These are phyloP conservation scores for Acrobasis consociella DNA, from an alignment of 2,888 invertebrate species.

Conservation along the genomic window DNA sequence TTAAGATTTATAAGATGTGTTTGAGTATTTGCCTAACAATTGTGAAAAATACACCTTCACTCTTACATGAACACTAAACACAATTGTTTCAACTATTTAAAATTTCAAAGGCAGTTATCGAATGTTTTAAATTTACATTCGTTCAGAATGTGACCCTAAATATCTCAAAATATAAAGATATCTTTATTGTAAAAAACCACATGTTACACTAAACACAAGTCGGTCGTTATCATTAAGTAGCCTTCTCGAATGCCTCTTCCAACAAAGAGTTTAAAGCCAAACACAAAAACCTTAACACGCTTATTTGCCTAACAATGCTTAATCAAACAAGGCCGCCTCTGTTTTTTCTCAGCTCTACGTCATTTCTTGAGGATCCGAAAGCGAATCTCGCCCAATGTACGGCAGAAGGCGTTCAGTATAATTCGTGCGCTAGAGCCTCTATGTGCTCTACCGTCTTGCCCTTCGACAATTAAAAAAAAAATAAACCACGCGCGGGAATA, in stretches of 20 bases:
- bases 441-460: constrained; percentile 63
- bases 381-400: constrained; percentile 75
- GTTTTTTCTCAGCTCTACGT: constrained; percentile 61
- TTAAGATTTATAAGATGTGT: no score
- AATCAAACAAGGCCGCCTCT: constrained; percentile 56
- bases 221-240: no score
- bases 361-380: constrained; percentile 63
- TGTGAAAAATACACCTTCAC: neutral
- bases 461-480: constrained; percentile 11
- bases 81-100: no score
- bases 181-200: no score
- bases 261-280: constrained; percentile 27
- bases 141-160: no score
- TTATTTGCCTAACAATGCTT: constrained; percentile 33
- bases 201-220: no score
- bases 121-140: no score
- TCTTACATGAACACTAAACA: neutral
- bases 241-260: neutral
- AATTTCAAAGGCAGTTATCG: no score
- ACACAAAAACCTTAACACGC: constrained; percentile 34
- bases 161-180: no score
- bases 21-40: no score
- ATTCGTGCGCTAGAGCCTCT: constrained; percentile 68
- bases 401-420: constrained; percentile 63
- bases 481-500: neutral